Evolutionary conservation across 2,888 invertebrate genomes (phyloP).

Genomic region (Pristionchus exspectatus): DNA sequence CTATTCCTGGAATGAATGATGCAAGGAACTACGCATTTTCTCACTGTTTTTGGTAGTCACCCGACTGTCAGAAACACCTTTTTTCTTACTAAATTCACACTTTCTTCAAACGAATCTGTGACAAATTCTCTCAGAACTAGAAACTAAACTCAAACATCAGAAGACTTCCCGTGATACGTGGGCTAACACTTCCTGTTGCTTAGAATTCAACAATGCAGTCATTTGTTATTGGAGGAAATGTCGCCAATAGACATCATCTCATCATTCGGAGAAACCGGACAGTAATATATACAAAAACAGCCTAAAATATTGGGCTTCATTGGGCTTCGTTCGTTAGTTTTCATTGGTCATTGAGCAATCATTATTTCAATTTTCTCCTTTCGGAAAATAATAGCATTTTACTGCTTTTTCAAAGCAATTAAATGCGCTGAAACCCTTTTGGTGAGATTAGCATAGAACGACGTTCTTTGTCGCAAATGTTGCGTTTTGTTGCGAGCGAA

Average conservation of each 20-base stretch:
- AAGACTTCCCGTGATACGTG: background rate
- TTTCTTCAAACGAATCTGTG: background rate
- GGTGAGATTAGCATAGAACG: too few relatives aligned
- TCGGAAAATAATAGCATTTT: too few relatives aligned
- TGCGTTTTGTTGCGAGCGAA: background rate
- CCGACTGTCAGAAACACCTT: background rate
- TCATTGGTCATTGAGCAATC: background rate
- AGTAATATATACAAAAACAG: background rate
- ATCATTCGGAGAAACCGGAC: background rate
- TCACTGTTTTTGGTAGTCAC: background rate
- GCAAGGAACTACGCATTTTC: background rate
- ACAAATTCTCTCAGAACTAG: background rate
- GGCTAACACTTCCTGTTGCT: conserved; percentile 1
- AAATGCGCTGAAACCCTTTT: too few relatives aligned
- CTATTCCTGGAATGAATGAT: background rate
- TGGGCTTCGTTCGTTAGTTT: background rate
- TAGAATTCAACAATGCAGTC: background rate
- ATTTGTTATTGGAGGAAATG: background rate
- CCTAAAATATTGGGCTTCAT: too few relatives aligned
- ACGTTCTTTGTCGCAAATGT: background rate
- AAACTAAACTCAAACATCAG: background rate
- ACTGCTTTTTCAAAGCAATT: too few relatives aligned
- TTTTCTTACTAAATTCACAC: background rate
- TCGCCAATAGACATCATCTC: background rate
- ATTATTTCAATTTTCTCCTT: too few relatives aligned